phyloP scores from a whole-genome alignment of 2,113 vertebrate species.

The Leucopsar rothschildi region DNA sequence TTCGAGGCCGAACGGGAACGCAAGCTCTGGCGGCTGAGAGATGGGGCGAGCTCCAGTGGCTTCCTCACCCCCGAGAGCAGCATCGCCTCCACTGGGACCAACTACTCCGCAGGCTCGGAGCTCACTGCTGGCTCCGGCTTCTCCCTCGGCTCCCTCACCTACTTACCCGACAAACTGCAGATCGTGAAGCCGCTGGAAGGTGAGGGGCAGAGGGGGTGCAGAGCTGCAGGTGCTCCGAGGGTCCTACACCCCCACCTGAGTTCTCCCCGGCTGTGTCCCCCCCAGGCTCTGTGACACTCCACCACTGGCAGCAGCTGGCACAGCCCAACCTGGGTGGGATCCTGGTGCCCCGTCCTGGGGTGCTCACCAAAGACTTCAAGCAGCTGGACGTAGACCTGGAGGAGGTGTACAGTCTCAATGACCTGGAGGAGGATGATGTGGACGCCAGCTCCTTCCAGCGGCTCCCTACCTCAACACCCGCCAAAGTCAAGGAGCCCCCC shows the following conservation, averaged over 20 bases:
- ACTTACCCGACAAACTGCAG: conserved; percentile 84
- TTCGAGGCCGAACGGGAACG: conserved; percentile 79
- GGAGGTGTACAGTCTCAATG: conserved; percentile 84
- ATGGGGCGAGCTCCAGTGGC: conserved; percentile 75
- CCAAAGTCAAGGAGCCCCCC: conserved; percentile 43
- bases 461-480: conserved; percentile 50
- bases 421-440: conserved; percentile 86
- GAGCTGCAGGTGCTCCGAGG: not conserved
- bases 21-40: conserved; percentile 70
- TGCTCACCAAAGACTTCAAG: conserved; percentile 86
- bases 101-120: conserved; percentile 74
- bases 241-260: fast-evolving
- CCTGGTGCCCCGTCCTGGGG: conserved; percentile 78
- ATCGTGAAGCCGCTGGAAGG: conserved; percentile 88
- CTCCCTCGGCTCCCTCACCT: conserved; percentile 77
- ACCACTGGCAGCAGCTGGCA: conserved; percentile 89
- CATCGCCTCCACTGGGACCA: conserved; percentile 75
- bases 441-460: conserved; percentile 66
- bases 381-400: conserved; percentile 82
- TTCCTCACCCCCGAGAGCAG: conserved; percentile 83
- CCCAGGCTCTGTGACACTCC: conserved; percentile 81
- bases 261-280: not conserved
- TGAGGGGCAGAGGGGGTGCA: not conserved
- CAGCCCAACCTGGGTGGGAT: conserved; percentile 81
- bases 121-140: conserved; percentile 70